phyloP scores from a whole-genome alignment of 2,113 vertebrate genomes.

The Thinocorus orbignyianus region DNA sequence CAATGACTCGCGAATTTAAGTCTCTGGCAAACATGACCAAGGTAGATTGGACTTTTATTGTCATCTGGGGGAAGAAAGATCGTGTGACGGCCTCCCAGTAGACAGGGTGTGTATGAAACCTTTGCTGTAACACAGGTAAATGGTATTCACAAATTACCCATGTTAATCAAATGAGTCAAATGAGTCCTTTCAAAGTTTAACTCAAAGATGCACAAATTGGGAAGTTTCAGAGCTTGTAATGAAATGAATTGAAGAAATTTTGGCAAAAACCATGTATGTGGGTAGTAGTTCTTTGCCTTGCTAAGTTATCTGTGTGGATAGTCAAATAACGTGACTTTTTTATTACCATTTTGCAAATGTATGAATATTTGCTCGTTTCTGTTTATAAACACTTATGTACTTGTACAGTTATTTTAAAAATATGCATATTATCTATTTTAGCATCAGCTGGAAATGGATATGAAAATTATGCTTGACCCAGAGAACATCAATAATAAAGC shows the following conservation, averaged over 20 bases:
- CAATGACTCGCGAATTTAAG: slow-evolving; percentile 36
- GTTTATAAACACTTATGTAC: slow-evolving; percentile 2
- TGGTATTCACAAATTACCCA: background rate
- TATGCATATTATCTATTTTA: slow-evolving; percentile 54
- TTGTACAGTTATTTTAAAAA: background rate
- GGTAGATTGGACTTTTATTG: slow-evolving; percentile 4
- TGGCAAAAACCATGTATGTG: background rate
- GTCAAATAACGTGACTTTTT: background rate
- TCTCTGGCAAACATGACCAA: background rate
- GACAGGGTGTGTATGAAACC: background rate
- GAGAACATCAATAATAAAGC: slow-evolving; percentile 69
- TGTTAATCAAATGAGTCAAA: background rate
- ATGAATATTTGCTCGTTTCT: background rate
- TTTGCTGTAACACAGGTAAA: background rate
- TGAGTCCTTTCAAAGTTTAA: background rate
- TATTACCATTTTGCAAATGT: background rate
- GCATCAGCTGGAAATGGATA: slow-evolving; percentile 74
- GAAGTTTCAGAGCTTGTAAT: background rate
- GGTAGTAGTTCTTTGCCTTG: background rate
- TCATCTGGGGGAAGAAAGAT: background rate
- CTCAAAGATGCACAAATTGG: background rate
- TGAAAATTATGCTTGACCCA: slow-evolving; percentile 74
- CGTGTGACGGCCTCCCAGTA: background rate
- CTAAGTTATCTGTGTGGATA: background rate
- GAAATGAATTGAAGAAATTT: background rate